These are phyloP conservation scores for Himalopsyche japonica DNA, from an alignment of 2,888 invertebrate species.

Conservation along the genomic window DNA sequence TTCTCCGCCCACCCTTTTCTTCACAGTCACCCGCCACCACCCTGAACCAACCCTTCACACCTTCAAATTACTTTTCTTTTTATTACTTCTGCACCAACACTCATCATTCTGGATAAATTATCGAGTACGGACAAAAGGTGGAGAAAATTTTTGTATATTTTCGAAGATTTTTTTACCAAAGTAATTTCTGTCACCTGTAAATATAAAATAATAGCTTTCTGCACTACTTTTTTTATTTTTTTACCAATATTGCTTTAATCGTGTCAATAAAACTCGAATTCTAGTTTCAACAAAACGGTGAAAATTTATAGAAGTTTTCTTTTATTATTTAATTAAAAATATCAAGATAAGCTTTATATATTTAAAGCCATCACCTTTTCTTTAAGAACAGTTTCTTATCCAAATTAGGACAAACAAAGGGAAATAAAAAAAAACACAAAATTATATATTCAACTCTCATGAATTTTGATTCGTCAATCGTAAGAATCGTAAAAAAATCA, in stretches of 20 bases:
- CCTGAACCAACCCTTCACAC: constrained; percentile 22
- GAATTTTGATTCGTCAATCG: too few species aligned
- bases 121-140: not conserved
- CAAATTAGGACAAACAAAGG: too few species aligned
- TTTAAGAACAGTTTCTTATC: too few species aligned
- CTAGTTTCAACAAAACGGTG: too few species aligned
- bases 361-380: too few species aligned
- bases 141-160: constrained; percentile 7
- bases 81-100: constrained; percentile 36
- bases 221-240: not conserved
- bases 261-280: too few species aligned
- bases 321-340: too few species aligned
- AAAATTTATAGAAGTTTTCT: too few species aligned
- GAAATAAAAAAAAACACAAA: too few species aligned
- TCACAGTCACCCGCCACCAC: not conserved
- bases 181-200: not conserved
- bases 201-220: not conserved
- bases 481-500: too few species aligned
- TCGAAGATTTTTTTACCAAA: not conserved
- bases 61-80: constrained; percentile 39
- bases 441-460: too few species aligned
- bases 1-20: constrained; percentile 5
- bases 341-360: too few species aligned
- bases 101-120: constrained; percentile 32
- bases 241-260: not conserved